These are phyloP conservation scores for Eilema caniola DNA, from an alignment of 2,888 invertebrate genomes.

Conservation along the genomic window DNA sequence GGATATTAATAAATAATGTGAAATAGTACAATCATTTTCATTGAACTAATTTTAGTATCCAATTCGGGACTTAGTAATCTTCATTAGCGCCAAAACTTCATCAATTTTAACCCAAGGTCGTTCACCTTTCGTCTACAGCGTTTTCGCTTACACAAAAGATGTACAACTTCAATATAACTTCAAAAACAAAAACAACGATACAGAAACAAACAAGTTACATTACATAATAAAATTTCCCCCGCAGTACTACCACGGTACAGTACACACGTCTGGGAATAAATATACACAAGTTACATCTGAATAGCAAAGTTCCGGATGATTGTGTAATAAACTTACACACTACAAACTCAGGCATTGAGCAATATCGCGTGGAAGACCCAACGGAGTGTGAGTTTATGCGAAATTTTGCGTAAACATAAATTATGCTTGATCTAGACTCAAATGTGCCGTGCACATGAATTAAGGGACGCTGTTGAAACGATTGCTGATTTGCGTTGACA, in stretches of 20 bases:
- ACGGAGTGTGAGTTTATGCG: constrained; percentile 41
- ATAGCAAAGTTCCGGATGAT: constrained; percentile 30
- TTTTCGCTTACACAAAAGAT: background rate
- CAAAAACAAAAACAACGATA: background rate
- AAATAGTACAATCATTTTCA: too few relatives aligned
- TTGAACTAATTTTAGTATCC: too few relatives aligned
- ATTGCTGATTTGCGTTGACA: background rate
- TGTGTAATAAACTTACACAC: constrained; percentile 38
- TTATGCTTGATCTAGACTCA: constrained; percentile 6
- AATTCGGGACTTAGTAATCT: background rate
- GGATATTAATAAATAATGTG: too few relatives aligned
- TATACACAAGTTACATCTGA: constrained; percentile 45
- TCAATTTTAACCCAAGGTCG: background rate
- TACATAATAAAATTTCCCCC: background rate
- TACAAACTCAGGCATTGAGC: constrained; percentile 44
- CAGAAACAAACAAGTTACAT: background rate
- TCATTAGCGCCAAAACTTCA: background rate
- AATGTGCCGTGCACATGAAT: constrained; percentile 9
- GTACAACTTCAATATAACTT: background rate
- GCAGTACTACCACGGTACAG: background rate
- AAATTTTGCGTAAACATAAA: constrained; percentile 38
- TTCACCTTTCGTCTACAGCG: background rate
- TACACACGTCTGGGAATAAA: constrained; percentile 16
- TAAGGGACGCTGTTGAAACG: background rate
- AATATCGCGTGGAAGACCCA: constrained; percentile 54